These are phyloP conservation scores for Armadillidium nasatum DNA, from an alignment of 1,140 invertebrate genomes.

Conservation along the genomic window DNA sequence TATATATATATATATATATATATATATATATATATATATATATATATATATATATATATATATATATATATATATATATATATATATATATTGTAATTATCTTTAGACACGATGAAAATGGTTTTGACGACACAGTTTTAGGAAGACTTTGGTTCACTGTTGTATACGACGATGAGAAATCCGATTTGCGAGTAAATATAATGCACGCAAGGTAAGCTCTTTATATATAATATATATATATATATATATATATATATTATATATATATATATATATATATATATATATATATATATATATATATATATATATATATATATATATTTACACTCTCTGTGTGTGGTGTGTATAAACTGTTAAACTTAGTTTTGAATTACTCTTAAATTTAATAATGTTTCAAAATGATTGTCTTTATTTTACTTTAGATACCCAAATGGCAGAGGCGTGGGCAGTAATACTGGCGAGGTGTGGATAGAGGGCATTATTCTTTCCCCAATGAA, in stretches of 20 bases:
- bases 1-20: neutral
- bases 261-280: too few relatives aligned
- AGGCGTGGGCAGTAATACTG: slow-evolving; percentile 31
- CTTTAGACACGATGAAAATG: neutral
- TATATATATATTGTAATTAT: too few relatives aligned
- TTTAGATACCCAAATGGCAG: slow-evolving; percentile 32
- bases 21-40: neutral
- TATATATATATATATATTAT: too few relatives aligned
- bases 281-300: too few relatives aligned
- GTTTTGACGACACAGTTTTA: neutral
- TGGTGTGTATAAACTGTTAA: too few relatives aligned
- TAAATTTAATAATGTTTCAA: too few relatives aligned
- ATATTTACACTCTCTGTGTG: too few relatives aligned
- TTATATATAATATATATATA: too few relatives aligned
- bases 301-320: too few relatives aligned
- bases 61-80: too few relatives aligned
- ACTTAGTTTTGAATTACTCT: too few relatives aligned
- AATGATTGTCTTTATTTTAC: neutral
- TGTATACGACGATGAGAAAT: neutral
- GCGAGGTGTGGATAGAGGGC: slow-evolving; percentile 34
- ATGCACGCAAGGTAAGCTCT: neutral
- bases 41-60: neutral
- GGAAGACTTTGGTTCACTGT: neutral
- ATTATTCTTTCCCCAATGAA: slow-evolving; percentile 33
- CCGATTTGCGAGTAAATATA: neutral